Evolutionary conservation across 2,797 vertebrate genomes (phyloP), one percentile per base, ranked within the genome.

Genomic region (Holocentrus rufus): DNA sequence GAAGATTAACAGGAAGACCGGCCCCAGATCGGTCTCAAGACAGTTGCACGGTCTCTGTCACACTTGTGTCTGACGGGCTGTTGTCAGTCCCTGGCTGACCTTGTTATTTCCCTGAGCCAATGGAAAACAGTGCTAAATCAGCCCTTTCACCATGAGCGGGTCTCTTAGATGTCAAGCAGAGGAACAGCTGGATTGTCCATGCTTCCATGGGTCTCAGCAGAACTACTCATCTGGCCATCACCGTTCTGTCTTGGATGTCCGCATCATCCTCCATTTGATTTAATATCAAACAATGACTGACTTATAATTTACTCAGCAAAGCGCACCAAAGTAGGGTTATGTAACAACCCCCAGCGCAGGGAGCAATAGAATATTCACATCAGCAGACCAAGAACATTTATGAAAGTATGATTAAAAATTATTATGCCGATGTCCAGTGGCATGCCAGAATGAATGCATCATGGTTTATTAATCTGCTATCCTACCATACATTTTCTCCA

Each of bases 121-220:
- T 65, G 57, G 20, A 54, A 69, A 78, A 84, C 88, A 72, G 74
- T 76, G 90, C 89, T 52, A 79, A 78, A 83, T 92, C 91, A 91
- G 92, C 89, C 60, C 30, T 84, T 90, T 82, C 56, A 58, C 67
- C 67, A 22, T 23, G 61, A 69, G 39, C 54, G 73, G 69, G 65
- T 71, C 72, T 79, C 61, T 69, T 65, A 84, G 83, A 77, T 70
- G 75, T 86, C 81, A 68, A 59, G 68, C 74, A 64, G 72, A 77
- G 67, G 74, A 89, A 87, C 86, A 91, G 87, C 89, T 91, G 88
- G 87, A 79, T 70, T 25, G 69, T 69, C 80, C 70, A 86, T 59
- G 79, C 84, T 85, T 83, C 79, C 49, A 13, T 74, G 83, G 66
- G 77, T 72, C 73, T 90, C 88, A 87, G 83, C 83, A 80, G 72